Percentiles rank a stretch among this genome's conserved stretches.
Conservation (phyloP, 2,888 invertebrate species). For the Athalia rosae region DNA sequence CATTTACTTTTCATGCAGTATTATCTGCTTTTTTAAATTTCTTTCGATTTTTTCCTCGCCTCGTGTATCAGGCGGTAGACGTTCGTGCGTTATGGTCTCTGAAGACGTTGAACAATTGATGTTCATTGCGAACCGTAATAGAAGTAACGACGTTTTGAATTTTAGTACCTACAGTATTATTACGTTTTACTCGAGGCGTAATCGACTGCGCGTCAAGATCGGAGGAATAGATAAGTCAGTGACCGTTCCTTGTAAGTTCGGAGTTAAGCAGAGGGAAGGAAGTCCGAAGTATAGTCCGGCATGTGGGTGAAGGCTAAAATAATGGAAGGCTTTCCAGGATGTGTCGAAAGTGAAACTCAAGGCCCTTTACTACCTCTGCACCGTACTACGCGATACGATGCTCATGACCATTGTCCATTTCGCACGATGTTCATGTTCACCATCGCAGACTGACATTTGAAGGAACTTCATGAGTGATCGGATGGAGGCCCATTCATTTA, state of each 20-base stretch:
- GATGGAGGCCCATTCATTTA: no score
- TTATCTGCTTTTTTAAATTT: no score
- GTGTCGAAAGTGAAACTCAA: slow-evolving; percentile 72
- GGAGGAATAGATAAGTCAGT: slow-evolving; percentile 50
- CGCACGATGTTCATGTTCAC: no score
- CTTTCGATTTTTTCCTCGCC: no score
- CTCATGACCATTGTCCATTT: not conserved
- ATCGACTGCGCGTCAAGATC: slow-evolving; percentile 45
- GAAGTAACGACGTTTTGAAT: slow-evolving; percentile 61
- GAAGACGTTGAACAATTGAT: slow-evolving; percentile 22
- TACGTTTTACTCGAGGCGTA: slow-evolving; percentile 46
- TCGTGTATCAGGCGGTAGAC: no score
- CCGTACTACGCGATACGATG: slow-evolving; percentile 2
- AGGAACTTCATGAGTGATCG: no score
- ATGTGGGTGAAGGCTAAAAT: slow-evolving; percentile 71
- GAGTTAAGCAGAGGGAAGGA: slow-evolving; percentile 52
- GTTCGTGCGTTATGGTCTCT: not conserved
- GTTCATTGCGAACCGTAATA: slow-evolving; percentile 51
- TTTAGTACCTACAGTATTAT: slow-evolving; percentile 47
- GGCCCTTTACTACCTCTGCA: slow-evolving; percentile 52
- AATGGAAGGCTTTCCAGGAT: slow-evolving; percentile 67
- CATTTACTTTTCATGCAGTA: no score
- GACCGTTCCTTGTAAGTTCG: slow-evolving; percentile 22
- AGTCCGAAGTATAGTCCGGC: slow-evolving; percentile 55
- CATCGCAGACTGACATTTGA: no score